A percentile compares a stretch with the other conserved stretches of the same genome.
These are phyloP conservation scores for Tetragonula carbonaria DNA, from an alignment of 2,888 invertebrate species.

Conservation along the genomic window DNA sequence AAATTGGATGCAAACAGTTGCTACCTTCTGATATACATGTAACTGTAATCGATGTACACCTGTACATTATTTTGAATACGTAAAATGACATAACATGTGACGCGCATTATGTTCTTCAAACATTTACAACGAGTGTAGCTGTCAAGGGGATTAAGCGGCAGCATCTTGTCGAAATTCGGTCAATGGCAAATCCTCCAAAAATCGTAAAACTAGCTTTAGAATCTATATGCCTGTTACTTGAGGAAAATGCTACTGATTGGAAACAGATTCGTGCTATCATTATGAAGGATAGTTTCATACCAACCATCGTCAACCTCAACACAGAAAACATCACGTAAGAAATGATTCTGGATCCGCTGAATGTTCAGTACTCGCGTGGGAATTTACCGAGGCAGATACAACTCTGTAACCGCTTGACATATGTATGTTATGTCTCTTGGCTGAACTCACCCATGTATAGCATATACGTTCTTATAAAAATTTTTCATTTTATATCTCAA, in stretches of 20 bases:
- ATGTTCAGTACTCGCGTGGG: conserved; percentile 76
- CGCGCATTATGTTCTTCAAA: conserved; percentile 43
- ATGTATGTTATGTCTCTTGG: conserved; percentile 64
- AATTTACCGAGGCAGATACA: conserved; percentile 65
- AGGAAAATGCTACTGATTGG: conserved; percentile 96
- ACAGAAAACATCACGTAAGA: conserved; percentile 96
- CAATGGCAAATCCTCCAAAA: conserved; percentile 97
- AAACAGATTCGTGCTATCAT: conserved; percentile 95
- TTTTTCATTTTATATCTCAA: neutral
- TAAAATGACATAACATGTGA: neutral
- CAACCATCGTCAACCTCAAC: conserved; percentile 97
- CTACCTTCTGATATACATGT: neutral
- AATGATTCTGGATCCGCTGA: conserved; percentile 65
- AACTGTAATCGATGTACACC: conserved; percentile 16
- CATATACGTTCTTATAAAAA: conserved; percentile 36
- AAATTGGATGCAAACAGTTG: neutral
- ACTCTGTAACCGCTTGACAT: conserved; percentile 73
- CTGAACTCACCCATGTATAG: conserved; percentile 46
- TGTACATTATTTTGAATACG: conserved; percentile 7
- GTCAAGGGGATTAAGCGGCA: conserved; percentile 98
- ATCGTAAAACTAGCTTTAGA: conserved; percentile 97
- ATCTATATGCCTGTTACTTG: conserved; percentile 96
- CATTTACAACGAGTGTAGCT: conserved; percentile 85
- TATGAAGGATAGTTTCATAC: conserved; percentile 98
- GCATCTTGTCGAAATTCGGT: conserved; percentile 96